phyloP scores from a whole-genome alignment of 2,113 vertebrate species.

The Clupea harengus region DNA sequence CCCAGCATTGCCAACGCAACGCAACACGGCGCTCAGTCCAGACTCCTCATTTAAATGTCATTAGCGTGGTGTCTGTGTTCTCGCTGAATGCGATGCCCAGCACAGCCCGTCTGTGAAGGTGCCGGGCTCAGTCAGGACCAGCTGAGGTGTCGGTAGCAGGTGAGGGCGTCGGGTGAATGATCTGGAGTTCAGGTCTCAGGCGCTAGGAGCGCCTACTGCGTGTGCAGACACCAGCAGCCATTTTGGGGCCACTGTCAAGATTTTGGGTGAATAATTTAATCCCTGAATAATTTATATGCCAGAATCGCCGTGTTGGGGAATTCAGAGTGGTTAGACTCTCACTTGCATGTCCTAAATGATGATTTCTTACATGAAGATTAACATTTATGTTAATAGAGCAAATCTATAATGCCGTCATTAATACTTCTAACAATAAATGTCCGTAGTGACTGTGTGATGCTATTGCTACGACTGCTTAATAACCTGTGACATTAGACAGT shows the following conservation, averaged over 20 bases:
- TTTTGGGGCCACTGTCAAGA: neutral
- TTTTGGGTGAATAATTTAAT: slow-evolving; percentile 9
- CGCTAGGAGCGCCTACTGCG: neutral
- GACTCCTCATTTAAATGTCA: neutral
- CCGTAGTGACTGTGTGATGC: too few species aligned
- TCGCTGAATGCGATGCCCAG: neutral
- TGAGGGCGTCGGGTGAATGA: neutral
- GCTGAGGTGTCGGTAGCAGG: neutral
- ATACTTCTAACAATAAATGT: too few species aligned
- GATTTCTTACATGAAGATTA: too few species aligned
- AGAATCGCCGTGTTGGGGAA: neutral
- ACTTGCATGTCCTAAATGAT: neutral
- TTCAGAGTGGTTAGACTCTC: neutral
- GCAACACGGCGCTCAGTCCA: neutral
- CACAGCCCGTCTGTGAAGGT: neutral
- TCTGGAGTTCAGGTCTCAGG: neutral
- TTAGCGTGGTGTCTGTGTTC: neutral
- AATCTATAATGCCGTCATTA: too few species aligned
- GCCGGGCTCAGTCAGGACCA: neutral
- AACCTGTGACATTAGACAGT: too few species aligned
- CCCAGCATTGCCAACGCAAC: neutral
- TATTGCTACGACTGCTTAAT: too few species aligned
- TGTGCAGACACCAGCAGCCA: neutral
- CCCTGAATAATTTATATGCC: neutral
- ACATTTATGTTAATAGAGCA: too few species aligned